phyloP scores from a whole-genome alignment of 30 jellyfish, hydroid and myxozoan genomes.

The Catostylus mosaicus region DNA sequence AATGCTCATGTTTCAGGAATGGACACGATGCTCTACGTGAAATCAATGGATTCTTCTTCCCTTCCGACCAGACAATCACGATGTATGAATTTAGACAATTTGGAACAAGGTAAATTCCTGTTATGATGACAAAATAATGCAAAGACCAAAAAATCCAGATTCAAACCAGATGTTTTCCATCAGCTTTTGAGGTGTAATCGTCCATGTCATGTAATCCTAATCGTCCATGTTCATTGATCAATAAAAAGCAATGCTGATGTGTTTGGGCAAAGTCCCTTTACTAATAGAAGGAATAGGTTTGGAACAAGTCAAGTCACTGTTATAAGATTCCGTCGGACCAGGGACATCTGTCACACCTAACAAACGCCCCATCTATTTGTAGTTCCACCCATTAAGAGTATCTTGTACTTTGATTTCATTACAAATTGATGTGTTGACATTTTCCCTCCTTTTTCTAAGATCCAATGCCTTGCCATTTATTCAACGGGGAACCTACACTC shows the following conservation, averaged over 20 bases:
- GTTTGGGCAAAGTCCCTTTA: no score
- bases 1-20: conserved; percentile 29
- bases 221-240: no score
- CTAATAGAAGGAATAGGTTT: no score
- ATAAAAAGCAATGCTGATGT: background rate
- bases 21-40: conserved; percentile 93
- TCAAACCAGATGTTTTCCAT: background rate
- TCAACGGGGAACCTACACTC: conserved; percentile 73
- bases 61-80: conserved; percentile 76
- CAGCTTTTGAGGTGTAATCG: background rate
- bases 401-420: no score
- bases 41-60: conserved; percentile 88
- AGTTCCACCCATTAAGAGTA: background rate
- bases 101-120: conserved; percentile 78
- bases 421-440: no score
- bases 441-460: conserved; percentile 18
- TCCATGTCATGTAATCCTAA: no score
- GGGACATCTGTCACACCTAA: background rate
- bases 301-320: background rate
- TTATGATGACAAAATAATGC: no score
- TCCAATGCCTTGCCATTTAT: conserved; percentile 92
- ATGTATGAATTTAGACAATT: conserved; percentile 96
- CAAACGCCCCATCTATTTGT: background rate
- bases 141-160: no score
- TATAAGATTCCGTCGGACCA: background rate